phyloP scores from a whole-genome alignment of 2,113 vertebrate genomes.

The Microcebus murinus region DNA sequence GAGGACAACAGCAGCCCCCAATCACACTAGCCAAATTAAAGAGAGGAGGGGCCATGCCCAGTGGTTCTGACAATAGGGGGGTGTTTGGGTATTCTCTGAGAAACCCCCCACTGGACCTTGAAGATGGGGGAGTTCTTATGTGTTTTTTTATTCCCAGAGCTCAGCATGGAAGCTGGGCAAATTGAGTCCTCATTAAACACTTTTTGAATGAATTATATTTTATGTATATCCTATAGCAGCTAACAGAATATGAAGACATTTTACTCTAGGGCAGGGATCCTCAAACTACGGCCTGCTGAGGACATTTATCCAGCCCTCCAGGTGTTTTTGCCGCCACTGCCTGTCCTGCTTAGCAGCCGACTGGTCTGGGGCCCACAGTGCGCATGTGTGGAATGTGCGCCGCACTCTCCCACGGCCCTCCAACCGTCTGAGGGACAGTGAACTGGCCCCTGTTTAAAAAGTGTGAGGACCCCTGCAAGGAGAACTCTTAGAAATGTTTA shows the following conservation, averaged over 20 bases:
- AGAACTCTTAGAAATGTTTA: not conserved
- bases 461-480: not conserved
- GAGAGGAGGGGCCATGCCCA: not conserved
- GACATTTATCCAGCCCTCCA: no score
- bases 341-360: no score
- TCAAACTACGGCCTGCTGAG: no score
- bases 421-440: no score
- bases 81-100: not conserved
- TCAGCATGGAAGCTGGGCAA: not conserved
- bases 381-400: no score
- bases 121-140: not conserved
- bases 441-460: no score
- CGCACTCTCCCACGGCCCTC: no score
- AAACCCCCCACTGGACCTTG: not conserved
- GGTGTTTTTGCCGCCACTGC: no score
- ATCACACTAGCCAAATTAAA: not conserved
- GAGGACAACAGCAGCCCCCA: not conserved
- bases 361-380: no score
- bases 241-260: not conserved
- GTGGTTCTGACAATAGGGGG: not conserved
- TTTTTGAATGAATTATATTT: conserved; percentile 8
- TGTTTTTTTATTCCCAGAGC: not conserved
- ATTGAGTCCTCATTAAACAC: not conserved
- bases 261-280: not conserved
- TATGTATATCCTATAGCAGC: not conserved